Base-by-base conservation (phyloP, 2,888 invertebrate species). In the Thyatira batis region DNA sequence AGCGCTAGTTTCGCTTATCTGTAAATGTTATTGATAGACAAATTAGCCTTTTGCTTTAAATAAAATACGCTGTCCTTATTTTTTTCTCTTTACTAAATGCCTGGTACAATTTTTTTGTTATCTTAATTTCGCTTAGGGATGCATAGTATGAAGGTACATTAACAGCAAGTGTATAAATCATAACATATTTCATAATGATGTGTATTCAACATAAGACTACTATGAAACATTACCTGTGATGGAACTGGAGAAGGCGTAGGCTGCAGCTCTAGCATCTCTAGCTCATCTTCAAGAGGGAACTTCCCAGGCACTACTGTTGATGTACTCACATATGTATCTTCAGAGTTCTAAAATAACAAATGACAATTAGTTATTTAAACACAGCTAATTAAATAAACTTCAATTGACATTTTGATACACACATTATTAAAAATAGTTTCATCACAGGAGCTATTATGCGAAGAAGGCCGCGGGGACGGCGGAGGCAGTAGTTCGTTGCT, bases 301-400 rank as follows among this genome's bases (percentile, higher is more conserved):
- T 92, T 92, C 20, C 89, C 88, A 1, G 90, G 92, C 8, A 81
- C 73, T 25, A 93, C 89, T 2, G 92, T 85, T 73, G 93, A 89
- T 2, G 93, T 84, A 73, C 93, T 94, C 71, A 93, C 75, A 56
- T 84, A 89, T 46, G 86, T 79, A 44, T 90, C 90, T 52, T 92
- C 90, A 1, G 85, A 86, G 60, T 85, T 88, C 90, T 91, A 71
- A 54, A 78, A 73, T 27, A 56, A 51, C 43, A 25, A 25, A 51
- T 25, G 20, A 30, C 8, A 39, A 0, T 13, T 9, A 50, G 10
- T 5, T 21, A 33, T 20, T 39, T 8, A 17, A 13, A 13, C 13
- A 33, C 6, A 13, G 33, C 13, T 5, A n/a, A 13, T 33, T 17
- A 39, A 39, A 39, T 2, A 39, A 1, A 17, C 17, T 17, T 0